phyloP scores from a whole-genome alignment of 2,888 invertebrate genomes.

The Rhopalosiphum nymphaeae region DNA sequence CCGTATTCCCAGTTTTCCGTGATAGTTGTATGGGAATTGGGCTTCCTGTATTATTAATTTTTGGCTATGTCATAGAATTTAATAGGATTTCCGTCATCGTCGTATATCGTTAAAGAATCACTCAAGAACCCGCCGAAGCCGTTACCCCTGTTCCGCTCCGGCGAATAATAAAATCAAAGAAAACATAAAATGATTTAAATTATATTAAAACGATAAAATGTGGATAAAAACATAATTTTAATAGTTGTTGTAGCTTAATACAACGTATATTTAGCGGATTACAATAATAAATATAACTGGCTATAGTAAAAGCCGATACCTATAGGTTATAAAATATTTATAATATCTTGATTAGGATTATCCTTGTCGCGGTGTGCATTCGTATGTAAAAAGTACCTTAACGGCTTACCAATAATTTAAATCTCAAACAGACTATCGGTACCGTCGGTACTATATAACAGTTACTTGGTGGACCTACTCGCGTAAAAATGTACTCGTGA shows the following conservation, averaged over 20 bases:
- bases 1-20: neutral
- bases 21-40: neutral
- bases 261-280: neutral
- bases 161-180: neutral
- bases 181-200: neutral
- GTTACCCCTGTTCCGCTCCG: neutral
- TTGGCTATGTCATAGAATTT: constrained; percentile 4
- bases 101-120: neutral
- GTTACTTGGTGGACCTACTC: neutral
- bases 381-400: neutral
- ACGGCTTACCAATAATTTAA: neutral
- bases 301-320: neutral
- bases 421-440: neutral
- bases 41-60: constrained; percentile 9
- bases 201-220: neutral
- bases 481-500: neutral
- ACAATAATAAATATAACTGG: neutral
- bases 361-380: neutral
- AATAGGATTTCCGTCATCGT: constrained; percentile 9
- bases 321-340: neutral
- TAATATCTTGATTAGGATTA: neutral
- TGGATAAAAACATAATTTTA: neutral
- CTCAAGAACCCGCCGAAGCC: neutral
- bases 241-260: neutral
- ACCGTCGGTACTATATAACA: neutral